Percentiles rank a stretch among this genome's conserved stretches.
phyloP scores from a whole-genome alignment of 1,140 invertebrate species.

The Brachystomella parvula region DNA sequence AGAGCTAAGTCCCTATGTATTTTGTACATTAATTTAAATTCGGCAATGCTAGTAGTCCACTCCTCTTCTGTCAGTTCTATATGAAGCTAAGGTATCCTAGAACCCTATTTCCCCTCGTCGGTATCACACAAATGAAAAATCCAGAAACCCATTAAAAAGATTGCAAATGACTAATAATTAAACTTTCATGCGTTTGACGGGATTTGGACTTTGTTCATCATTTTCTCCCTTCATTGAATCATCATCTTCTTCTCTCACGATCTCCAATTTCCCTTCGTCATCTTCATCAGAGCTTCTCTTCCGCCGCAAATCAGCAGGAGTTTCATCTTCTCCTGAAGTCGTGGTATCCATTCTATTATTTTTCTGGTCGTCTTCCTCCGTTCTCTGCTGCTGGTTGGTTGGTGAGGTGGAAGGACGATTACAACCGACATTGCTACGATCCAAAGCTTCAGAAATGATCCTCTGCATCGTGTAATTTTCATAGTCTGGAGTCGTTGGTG shows the following conservation, averaged over 20 bases:
- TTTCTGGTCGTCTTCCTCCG: background rate
- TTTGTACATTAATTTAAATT: too few species aligned
- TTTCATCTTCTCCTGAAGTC: background rate
- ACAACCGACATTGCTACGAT: conserved; percentile 35
- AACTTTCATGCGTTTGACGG: conserved; percentile 32
- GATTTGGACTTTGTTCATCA: background rate
- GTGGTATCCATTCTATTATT: too few species aligned
- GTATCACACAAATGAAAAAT: background rate
- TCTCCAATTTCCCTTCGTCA: conserved; percentile 11
- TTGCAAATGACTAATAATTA: conserved; percentile 8
- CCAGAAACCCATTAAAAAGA: background rate
- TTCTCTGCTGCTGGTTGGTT: background rate
- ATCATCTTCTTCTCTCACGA: conserved; percentile 2
- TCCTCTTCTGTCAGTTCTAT: too few species aligned
- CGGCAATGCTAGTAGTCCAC: too few species aligned
- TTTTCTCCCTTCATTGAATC: background rate
- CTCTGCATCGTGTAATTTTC: conserved; percentile 36
- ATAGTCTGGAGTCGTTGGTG: conserved; percentile 16
- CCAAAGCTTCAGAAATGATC: conserved; percentile 37
- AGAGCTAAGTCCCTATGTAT: too few species aligned
- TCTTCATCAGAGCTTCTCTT: conserved; percentile 14
- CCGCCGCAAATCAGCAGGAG: background rate
- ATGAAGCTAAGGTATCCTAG: too few species aligned
- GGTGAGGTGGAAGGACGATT: too few species aligned
- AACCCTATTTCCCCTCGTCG: too few species aligned